Base-by-base conservation (phyloP, 2,888 invertebrate species). In the Gonocerus acuteangulatus region DNA sequence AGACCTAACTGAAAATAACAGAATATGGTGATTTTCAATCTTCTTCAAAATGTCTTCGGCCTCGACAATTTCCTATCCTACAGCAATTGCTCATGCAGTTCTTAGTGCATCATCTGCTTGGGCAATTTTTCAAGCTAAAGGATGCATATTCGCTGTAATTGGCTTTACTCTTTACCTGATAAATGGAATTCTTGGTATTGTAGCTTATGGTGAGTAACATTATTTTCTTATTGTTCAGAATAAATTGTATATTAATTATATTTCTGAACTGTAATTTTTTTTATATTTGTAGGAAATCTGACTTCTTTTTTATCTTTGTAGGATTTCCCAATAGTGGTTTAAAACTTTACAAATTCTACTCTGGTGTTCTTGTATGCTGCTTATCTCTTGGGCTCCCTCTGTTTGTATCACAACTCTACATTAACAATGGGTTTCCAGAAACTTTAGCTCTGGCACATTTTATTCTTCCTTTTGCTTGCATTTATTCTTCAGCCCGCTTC, bases 401-500 rank as follows among this genome's bases (percentile, higher is more conserved):
- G 23, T 65, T 67, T 51, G 61, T 63, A n/a, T 65, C 66, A 44
- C 66, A 67, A 39, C 64, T 67, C 18, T 67, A 64, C 56, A 45
- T 65, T 22, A 62, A 66, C 23, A 42, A 51, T 39, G 64, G 66
- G 56, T 66, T 62, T 59, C 48, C 60, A 34, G 51, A 61, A 23
- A 32, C 62, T 48, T 44, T 62, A 44, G 64, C 62, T 18, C 32
- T 64, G 7, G 48, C 52, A 16, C 62, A 65, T 44, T 57, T 62
- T 27, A 48, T 60, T 21, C 60, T 62, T 48, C 63, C 63, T 9
- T 11, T 66, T 11, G 48, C 47, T 47, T 48, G 52, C 39, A 22
- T 61, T 39, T 45, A 45, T 47, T 44, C 52, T 39, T 52, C 51
- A 18, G 44, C 44, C 22, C 52, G 45, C 45, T 52, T 47, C 44